Percentiles rank a stretch among this genome's conserved stretches.
Conservation (phyloP, 2,113 vertebrate genomes). For the Aspidoscelis tigris region DNA sequence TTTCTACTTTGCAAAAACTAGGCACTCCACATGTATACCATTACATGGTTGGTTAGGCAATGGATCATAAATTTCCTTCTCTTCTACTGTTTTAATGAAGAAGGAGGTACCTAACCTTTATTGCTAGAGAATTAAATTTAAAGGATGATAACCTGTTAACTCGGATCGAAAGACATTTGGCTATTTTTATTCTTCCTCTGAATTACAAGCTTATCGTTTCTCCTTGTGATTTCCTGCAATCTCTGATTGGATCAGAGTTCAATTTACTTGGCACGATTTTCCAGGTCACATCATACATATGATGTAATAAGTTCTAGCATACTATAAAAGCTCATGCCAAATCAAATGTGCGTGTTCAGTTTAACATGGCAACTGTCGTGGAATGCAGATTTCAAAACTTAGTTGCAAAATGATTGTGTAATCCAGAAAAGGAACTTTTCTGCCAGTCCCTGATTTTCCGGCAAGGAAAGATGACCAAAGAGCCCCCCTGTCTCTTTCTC, state of each 20-base stretch:
- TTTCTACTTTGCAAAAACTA: neutral
- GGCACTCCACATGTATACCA: neutral
- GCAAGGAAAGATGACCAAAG: neutral
- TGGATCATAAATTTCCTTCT: neutral
- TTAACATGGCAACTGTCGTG: neutral
- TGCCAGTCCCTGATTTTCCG: too few relatives aligned
- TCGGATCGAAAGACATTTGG: too few relatives aligned
- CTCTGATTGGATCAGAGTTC: neutral
- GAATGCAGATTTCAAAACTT: neutral
- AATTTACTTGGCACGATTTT: neutral
- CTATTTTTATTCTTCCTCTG: too few relatives aligned
- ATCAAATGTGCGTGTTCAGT: neutral
- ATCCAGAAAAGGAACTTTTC: neutral
- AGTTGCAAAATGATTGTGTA: neutral
- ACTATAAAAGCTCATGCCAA: neutral
- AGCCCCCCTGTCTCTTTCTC: too few relatives aligned
- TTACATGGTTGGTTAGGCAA: neutral
- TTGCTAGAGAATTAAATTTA: neutral
- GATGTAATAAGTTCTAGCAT: neutral
- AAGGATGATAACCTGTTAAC: neutral
- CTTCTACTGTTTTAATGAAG: neutral
- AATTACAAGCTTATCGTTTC: too few relatives aligned
- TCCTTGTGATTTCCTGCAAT: too few relatives aligned
- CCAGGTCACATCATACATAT: neutral
- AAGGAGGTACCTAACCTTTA: neutral